Base-by-base conservation (phyloP, 2,888 invertebrate genomes). In the Apodemia zela region DNA sequence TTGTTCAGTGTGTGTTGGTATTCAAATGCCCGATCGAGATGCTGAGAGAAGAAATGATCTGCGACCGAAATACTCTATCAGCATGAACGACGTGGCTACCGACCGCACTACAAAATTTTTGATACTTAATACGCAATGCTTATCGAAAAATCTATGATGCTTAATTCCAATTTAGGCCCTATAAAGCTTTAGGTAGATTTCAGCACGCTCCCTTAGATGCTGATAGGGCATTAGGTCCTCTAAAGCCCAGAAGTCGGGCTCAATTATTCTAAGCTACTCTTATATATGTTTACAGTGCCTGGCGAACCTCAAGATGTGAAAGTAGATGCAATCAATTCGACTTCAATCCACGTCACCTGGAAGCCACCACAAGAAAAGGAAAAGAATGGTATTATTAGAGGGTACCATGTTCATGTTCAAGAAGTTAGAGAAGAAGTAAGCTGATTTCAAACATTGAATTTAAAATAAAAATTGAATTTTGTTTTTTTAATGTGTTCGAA, bases 391-490 rank as follows among this genome's bases (percentile, higher is more conserved):
- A 96, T 98, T 71, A 98, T 99, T 72, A 94, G 98, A 67, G 99
- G 99, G 33, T 99, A 99, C 89, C 98, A 99, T 83, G 97, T 99
- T 64, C 97, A 98, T 82, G 96, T 98, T 1, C 98, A 98, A 84
- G 98, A 98, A 93, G 94, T 96, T 59, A 94, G 95, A 78, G 96
- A 96, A 80, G 96, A 97, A 94, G 97, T 97, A 82, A 79, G 80
- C 33, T 45, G 6, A n/a, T 45, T n/a, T 45, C n/a, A n/a, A 45
- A 7, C n/a, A 7, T 45, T n/a, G 7, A 45, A 51, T 62, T 35
- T n/a, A 17, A 7, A 25, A n/a, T n/a, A n/a, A n/a, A n/a, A n/a
- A n/a, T n/a, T n/a, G n/a, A n/a, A n/a, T n/a, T n/a, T n/a, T n/a
- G n/a, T n/a, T 15, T 25, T 2, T 54, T 51, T 11, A 0, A 54